phyloP scores from a whole-genome alignment of 2,113 vertebrate genomes.

The Cyphomyrus discorhynchus region DNA sequence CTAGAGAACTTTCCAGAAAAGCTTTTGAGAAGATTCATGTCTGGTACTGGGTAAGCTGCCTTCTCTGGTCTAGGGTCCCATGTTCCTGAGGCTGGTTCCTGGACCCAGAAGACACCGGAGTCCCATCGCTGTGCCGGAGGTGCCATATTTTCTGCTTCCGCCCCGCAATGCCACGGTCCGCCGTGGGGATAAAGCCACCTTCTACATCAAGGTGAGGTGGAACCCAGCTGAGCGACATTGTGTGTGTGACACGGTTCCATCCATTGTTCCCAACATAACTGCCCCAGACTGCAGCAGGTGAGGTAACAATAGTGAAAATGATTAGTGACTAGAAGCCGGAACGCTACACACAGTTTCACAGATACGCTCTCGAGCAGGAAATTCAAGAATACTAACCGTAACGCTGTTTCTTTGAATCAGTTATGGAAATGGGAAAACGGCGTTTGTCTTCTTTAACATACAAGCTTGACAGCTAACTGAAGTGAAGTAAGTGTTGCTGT shows the following conservation, averaged over 20 bases:
- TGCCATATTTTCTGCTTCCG: slow-evolving; percentile 23
- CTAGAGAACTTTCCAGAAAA: neutral
- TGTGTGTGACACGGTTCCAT: neutral
- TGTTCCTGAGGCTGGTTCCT: neutral
- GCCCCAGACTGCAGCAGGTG: neutral
- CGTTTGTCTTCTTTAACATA: neutral
- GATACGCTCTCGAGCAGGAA: neutral
- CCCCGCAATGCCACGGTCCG: slow-evolving; percentile 21
- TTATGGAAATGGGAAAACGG: neutral
- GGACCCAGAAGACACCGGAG: slow-evolving; percentile 45
- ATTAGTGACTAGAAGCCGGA: neutral
- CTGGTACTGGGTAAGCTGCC: neutral
- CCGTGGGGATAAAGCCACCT: slow-evolving; percentile 20
- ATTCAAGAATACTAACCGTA: neutral
- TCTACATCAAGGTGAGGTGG: slow-evolving; percentile 21
- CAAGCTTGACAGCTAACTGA: neutral
- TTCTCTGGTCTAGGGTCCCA: neutral
- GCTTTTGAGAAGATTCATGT: neutral
- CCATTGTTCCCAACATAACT: neutral
- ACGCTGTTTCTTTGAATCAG: neutral
- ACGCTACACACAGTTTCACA: neutral
- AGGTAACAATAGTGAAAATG: neutral
- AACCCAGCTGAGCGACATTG: neutral
- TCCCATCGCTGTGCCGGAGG: slow-evolving; percentile 38
- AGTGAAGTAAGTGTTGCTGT: neutral